Evolutionary conservation across 2,797 vertebrate genomes (phyloP).

Genomic region (Clarias platycephalus): DNA sequence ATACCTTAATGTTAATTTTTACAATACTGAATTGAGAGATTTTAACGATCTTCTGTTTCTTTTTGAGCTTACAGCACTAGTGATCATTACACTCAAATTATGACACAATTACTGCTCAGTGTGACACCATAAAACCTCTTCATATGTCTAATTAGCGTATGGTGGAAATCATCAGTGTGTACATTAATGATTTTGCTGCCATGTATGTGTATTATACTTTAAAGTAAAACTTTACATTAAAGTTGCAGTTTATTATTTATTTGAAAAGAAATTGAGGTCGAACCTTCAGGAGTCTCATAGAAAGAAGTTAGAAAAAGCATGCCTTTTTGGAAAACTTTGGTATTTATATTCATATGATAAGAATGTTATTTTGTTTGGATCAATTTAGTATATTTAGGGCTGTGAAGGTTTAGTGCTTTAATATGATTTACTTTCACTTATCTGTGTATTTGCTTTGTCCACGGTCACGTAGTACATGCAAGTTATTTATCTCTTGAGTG

Average conservation of each 20-base stretch:
- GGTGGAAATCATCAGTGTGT: not conserved
- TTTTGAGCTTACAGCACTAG: not conserved
- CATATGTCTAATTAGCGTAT: not conserved
- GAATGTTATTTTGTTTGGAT: not conserved
- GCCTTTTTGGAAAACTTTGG: not conserved
- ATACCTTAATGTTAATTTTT: not conserved
- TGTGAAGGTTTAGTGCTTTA: not conserved
- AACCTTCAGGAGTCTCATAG: not conserved
- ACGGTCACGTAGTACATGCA: not conserved
- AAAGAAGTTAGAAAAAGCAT: not conserved
- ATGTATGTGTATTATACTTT: not conserved
- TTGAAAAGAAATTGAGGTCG: not conserved
- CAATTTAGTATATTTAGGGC: not conserved
- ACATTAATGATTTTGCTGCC: not conserved
- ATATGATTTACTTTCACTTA: not conserved
- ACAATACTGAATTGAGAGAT: not conserved
- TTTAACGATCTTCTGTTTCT: not conserved
- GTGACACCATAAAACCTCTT: too few relatives aligned
- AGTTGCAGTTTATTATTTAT: conserved; percentile 19
- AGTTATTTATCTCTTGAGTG: not conserved
- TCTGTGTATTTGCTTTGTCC: conserved; percentile 14
- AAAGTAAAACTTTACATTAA: not conserved
- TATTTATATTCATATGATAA: not conserved
- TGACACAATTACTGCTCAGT: not conserved
- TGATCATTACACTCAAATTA: not conserved